phyloP scores from a whole-genome alignment of 30 jellyfish, hydroid and myxozoan species.

The Calvadosia cruxmelitensis region DNA sequence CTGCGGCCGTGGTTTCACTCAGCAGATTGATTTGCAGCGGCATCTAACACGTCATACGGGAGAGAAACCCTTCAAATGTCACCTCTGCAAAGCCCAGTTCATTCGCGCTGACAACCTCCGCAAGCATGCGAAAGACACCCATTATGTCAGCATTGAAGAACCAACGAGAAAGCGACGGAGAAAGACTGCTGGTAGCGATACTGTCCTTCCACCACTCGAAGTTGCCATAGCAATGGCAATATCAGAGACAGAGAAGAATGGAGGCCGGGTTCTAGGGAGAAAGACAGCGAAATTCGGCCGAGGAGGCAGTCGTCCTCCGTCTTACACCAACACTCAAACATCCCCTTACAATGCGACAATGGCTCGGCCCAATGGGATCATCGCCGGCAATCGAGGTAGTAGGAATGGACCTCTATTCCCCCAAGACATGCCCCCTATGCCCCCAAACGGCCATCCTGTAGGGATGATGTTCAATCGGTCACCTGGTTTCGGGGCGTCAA shows the following conservation, averaged over 20 bases:
- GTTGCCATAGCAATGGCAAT: constrained; percentile 98
- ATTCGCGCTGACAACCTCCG: constrained; percentile 93
- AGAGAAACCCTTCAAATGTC: constrained; percentile 96
- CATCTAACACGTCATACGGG: constrained; percentile 98
- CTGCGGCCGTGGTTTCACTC: constrained; percentile 98
- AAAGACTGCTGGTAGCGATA: constrained; percentile 95
- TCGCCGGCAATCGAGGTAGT: too few species aligned
- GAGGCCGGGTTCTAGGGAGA: constrained; percentile 95
- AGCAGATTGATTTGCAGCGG: constrained; percentile 91
- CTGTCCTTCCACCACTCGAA: constrained; percentile 95
- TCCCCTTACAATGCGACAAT: not conserved
- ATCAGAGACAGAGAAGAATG: constrained; percentile 84
- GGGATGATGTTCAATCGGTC: too few species aligned
- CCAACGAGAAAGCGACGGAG: constrained; percentile 90
- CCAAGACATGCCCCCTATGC: too few species aligned
- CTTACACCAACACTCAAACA: not conserved
- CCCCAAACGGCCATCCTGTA: too few species aligned
- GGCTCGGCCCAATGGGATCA: too few species aligned
- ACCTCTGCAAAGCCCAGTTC: constrained; percentile 94
- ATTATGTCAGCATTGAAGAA: constrained; percentile 86
- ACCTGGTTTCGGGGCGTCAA: too few species aligned
- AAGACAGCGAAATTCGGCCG: not conserved
- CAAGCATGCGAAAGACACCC: constrained; percentile 91
- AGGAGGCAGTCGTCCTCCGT: not conserved
- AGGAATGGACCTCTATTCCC: too few species aligned